Conservation (phyloP, 2,797 vertebrate genomes). For the Esox lucius region DNA sequence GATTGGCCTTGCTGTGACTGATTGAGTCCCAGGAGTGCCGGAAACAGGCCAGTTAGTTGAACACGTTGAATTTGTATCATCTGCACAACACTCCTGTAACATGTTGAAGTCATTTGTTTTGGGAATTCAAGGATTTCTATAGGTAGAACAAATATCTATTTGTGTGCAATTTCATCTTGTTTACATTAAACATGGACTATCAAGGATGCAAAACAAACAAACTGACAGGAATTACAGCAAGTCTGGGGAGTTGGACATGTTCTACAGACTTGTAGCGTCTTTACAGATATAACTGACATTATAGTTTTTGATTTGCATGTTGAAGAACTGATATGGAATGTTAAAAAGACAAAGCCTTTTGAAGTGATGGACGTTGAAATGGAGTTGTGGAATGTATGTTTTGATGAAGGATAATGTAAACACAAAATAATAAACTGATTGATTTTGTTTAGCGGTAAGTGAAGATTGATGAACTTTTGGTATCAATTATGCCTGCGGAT, state of each 20-base stretch:
- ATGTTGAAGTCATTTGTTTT: slow-evolving; percentile 8
- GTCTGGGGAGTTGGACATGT: slow-evolving; percentile 8
- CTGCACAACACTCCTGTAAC: not conserved
- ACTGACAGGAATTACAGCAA: slow-evolving; percentile 17
- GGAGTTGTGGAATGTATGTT: slow-evolving; percentile 9
- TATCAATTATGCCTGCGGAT: not conserved
- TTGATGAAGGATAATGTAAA: slow-evolving; percentile 4
- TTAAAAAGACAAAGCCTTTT: slow-evolving; percentile 4
- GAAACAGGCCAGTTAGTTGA: slow-evolving; percentile 30
- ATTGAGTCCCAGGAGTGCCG: slow-evolving; percentile 12
- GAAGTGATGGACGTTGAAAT: slow-evolving; percentile 1
- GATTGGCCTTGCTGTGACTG: slow-evolving; percentile 1
- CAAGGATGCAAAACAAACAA: slow-evolving; percentile 32
- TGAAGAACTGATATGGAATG: slow-evolving; percentile 29
- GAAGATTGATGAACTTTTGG: not conserved
- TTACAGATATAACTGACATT: slow-evolving; percentile 5
- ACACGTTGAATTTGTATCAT: slow-evolving; percentile 5
- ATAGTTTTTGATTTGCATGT: slow-evolving; percentile 48
- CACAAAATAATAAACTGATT: not conserved
- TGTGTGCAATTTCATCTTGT: slow-evolving; percentile 23
- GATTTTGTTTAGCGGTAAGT: not conserved
- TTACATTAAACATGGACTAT: slow-evolving; percentile 49
- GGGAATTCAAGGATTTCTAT: slow-evolving; percentile 26
- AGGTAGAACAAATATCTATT: slow-evolving; percentile 20
- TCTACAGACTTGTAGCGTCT: not conserved